Base-by-base conservation (phyloP, 2,113 vertebrate genomes). In the Oxygymnocypris stewartii region DNA sequence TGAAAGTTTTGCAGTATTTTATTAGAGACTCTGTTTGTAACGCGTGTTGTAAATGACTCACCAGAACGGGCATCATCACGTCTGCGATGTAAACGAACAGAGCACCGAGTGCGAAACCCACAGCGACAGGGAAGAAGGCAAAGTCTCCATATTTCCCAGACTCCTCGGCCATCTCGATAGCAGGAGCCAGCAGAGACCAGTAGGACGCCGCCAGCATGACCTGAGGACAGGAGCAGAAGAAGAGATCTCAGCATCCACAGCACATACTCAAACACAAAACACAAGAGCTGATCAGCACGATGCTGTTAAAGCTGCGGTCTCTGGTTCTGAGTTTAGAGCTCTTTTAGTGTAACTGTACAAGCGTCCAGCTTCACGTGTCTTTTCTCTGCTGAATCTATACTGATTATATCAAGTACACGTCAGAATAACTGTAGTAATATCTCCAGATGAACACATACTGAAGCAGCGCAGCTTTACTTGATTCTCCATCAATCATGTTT, bases 151-250 rank as follows among this genome's bases (percentile, higher is more conserved):
- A 99, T 81, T 93, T 93, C 54, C 96, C 96, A 0, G 97, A 97
- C 0, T 96, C 94, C 76, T 96, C 95, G 0, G 97, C 97, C 97
- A 99, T 95, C 87, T 97, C 96, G 2, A 99, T 96, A 0, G 98
- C 98, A 0, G 98, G 98, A 4, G 97, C 97, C 90, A 99, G 93
- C 25, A 99, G 90, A 0, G 98, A 99, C 98, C 98, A 99, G 79
- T 98, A 99, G 85, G 97, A 99, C 1, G 97, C 98, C 0, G 97
- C 98, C 89, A 99, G 75, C 98, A 99, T 99, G 51, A 99, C 98
- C 98, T 99, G 91, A 79, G 77, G 79, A 7, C 35, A 54, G 16
- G 1, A 51, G 51, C 18, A 12, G 44, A 12, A 63, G 57, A 57
- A 75, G 5, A 18, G 6, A 75, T 11, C n/a, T n/a, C 23, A 69